Base-by-base conservation (phyloP, 2,888 invertebrate genomes). In the Lingula anatina region DNA sequence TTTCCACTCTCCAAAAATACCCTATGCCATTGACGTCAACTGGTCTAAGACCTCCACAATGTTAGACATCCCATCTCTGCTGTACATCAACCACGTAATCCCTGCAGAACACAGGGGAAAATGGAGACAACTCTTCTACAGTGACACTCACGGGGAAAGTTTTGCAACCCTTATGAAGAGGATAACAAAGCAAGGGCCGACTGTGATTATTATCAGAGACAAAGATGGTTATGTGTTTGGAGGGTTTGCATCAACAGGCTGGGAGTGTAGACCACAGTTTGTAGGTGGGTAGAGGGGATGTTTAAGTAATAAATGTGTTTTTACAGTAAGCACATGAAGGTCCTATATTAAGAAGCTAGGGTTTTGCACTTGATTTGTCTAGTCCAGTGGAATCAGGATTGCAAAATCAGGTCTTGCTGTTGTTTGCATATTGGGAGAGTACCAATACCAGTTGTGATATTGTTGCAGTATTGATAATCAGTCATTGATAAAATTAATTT, bases 191-290 rank as follows among this genome's bases (percentile, higher is more conserved):
- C 59, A 71, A 46, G 79, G 79, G 3, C 78, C 79, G 1, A 89
- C 89, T 0, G 78, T 95, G 1, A 76, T 95, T 3, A 84, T 95
- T 36, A 80, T 95, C 2, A 68, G 69, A 53, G 90, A 92, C 70
- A 84, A 83, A 54, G 83, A 84, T 56, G 89, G 89, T 7, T 83
- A 88, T 70, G 85, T 91, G 31, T 95, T 95, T 80, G 95, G 94
- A 1, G 93, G 90, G 12, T 95, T 86, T 80, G 90, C 90, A 0
- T 83, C 90, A 0, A 83, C 83, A 20, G 82, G 86, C 46, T 93
- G 92, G 92, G 73, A 81, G 0, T 70, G 88, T 24, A 79, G 86
- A 15, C 87, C 93, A 7, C 86, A 86, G 66, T 93, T 89, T 78
- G 80, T 79, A 49, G 93, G 88, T 81, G 53, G 46, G 57, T 44